These are phyloP conservation scores for Intellagama lesueurii DNA, from an alignment of 2,797 vertebrate genomes.

Conservation along the genomic window DNA sequence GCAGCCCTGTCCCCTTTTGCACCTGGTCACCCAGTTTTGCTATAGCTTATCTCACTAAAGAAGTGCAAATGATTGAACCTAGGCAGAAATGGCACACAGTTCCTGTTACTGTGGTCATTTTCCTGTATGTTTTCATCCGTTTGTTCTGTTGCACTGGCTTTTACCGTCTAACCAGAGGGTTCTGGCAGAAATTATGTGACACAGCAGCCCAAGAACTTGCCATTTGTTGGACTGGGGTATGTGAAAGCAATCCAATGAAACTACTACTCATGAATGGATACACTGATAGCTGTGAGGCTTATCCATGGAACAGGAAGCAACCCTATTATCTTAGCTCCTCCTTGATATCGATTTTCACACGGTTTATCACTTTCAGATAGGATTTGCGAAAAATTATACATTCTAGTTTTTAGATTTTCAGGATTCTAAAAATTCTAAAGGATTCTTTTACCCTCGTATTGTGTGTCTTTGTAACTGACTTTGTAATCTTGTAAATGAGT, in stretches of 20 bases:
- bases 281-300: not conserved
- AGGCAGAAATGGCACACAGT: not conserved
- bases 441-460: not conserved
- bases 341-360: not conserved
- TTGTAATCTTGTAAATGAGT: constrained; percentile 1
- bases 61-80: not conserved
- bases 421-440: not conserved
- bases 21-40: not conserved
- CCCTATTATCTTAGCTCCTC: not conserved
- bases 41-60: not conserved
- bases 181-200: not conserved
- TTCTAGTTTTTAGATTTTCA: not conserved
- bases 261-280: not conserved
- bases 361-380: not conserved
- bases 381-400: not conserved
- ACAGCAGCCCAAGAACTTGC: not conserved
- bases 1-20: not conserved
- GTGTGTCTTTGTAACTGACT: not conserved
- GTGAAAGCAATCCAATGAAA: not conserved
- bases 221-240: not conserved
- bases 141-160: not conserved
- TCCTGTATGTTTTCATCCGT: not conserved
- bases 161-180: not conserved
- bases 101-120: not conserved
- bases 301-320: not conserved